Evolutionary conservation across 1,140 invertebrate species (phyloP), one percentile per base, ranked within the genome.

Genomic region (Trialeurodes vaporariorum): DNA sequence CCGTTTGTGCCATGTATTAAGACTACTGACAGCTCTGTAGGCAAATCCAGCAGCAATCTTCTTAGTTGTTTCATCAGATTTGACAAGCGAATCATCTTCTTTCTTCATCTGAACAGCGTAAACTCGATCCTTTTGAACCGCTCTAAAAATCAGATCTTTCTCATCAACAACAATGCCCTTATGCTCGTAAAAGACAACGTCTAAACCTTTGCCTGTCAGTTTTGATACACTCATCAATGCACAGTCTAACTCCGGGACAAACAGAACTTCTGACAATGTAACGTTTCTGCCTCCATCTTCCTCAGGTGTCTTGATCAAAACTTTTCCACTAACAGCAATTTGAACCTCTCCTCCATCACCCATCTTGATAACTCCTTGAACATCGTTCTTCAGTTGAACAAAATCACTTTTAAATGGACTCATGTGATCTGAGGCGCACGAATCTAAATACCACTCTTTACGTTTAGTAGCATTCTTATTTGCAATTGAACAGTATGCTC

Each of bases 1-100:
- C 26, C 66, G 59, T 25, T 67, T 27, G 27, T 67, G 66, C 66
- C 24, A 67, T 23, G 58, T 26, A 21, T 66, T 40, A 9, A 59
- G 26, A 27, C 17, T 24, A 11, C 9, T 23, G 21, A 26, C 9
- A 9, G 26, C 63, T 24, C 63, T 2, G 24, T 21, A 25, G 63
- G 34, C 34, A 49, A 49, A 5, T 9, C 34, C 34, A 9, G 34
- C 9, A 27, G 40, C 25, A 11, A 21, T 12, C 25, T 24, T 27
- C 40, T 64, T 21, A 25, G 40, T 27, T 64, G 23, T 2, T 21
- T 21, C 26, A 11, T 27, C 26, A 27, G 25, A 64, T 21, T 25
- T 21, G 40, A 64, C 9, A 9, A n/a, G 26, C 63, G 26, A 27
- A 17, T 64, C 63, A n/a, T 64, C 40, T 64, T n/a, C n/a, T n/a